phyloP scores from a whole-genome alignment of 2,113 vertebrate species.

The Pica pica region DNA sequence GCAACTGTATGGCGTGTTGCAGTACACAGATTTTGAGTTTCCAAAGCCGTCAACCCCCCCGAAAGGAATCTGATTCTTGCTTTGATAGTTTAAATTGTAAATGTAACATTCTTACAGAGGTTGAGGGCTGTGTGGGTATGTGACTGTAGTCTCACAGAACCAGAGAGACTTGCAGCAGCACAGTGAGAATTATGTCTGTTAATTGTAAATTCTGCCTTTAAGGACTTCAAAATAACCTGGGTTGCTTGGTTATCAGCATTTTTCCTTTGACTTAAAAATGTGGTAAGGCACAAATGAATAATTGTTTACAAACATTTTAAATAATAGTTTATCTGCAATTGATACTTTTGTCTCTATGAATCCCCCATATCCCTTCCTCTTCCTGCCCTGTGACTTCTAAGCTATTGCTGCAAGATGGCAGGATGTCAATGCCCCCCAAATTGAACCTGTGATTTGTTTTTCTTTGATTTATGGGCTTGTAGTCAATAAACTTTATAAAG shows the following conservation, averaged over 20 bases:
- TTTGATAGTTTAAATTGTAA: conserved; percentile 23
- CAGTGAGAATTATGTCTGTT: neutral
- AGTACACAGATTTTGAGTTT: neutral
- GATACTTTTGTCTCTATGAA: neutral
- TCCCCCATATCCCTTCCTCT: neutral
- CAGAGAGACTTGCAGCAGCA: neutral
- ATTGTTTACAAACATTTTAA: neutral
- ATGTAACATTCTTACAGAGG: neutral
- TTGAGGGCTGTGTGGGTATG: neutral
- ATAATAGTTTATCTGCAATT: neutral
- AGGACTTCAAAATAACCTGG: neutral
- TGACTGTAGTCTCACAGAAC: neutral
- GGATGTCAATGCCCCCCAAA: conserved; percentile 77
- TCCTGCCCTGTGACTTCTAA: conserved; percentile 51
- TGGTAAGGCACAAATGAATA: neutral
- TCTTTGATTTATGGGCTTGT: conserved; percentile 84
- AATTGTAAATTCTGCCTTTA: neutral
- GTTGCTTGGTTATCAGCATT: neutral
- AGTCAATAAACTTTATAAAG: conserved; percentile 82
- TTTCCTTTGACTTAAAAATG: neutral
- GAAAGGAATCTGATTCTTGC: neutral
- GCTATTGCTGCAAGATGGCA: conserved; percentile 67
- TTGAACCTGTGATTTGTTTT: conserved; percentile 81
- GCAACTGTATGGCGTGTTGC: neutral
- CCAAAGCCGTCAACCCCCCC: neutral